phyloP scores from a whole-genome alignment of 2,113 vertebrate genomes.

The Onychorhynchus coronatus region DNA sequence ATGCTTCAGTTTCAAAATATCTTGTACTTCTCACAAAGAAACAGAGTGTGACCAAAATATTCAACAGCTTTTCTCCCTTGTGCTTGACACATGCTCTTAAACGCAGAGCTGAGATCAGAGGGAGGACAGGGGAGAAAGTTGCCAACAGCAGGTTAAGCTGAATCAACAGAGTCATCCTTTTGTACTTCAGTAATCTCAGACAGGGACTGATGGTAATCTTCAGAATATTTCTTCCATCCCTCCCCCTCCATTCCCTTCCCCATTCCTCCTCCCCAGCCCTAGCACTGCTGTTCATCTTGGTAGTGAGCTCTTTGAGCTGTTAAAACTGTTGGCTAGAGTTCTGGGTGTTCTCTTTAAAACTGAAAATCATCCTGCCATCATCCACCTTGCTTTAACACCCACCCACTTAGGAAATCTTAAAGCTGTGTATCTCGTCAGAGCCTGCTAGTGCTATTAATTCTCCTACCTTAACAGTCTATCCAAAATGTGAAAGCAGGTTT shows the following conservation, averaged over 20 bases:
- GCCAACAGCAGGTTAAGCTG: neutral
- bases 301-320: neutral
- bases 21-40: neutral
- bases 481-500: conserved; percentile 7
- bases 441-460: conserved; percentile 34
- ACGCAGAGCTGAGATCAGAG: neutral
- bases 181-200: conserved; percentile 4
- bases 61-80: neutral
- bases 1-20: neutral
- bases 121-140: neutral
- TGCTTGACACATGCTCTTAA: neutral
- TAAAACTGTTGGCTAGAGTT: neutral
- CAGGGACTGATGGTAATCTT: neutral
- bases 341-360: neutral
- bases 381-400: conserved; percentile 31
- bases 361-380: conserved; percentile 28
- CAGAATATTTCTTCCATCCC: neutral
- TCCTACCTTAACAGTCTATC: neutral
- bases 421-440: neutral
- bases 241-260: neutral
- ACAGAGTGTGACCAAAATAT: neutral
- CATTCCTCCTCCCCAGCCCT: neutral
- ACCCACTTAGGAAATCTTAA: conserved; percentile 38
- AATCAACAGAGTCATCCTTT: conserved; percentile 16
- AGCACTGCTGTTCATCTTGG: neutral